Percentiles rank a stretch among this genome's conserved stretches.
phyloP scores from a whole-genome alignment of 2,113 vertebrate genomes.

The Sorex fumeus region DNA sequence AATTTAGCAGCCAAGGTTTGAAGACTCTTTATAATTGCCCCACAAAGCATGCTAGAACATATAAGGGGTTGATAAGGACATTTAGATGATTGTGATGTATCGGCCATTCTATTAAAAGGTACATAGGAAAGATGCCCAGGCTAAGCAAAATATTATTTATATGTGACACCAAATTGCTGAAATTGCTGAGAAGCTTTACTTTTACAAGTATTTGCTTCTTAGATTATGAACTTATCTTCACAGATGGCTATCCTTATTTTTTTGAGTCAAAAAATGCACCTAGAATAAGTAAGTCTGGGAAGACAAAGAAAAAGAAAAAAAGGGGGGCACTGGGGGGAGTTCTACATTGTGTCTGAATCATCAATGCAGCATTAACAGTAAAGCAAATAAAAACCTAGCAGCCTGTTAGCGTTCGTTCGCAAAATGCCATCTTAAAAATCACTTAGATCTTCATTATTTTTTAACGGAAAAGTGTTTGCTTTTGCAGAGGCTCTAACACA shows the following conservation, averaged over 20 bases:
- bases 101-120: constrained; percentile 49
- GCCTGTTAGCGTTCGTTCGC: constrained; percentile 64
- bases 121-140: constrained; percentile 29
- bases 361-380: constrained; percentile 75
- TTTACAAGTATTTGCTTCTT: constrained; percentile 45
- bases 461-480: constrained; percentile 76
- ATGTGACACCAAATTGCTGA: constrained; percentile 51
- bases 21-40: constrained; percentile 36
- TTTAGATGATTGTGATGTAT: constrained; percentile 60
- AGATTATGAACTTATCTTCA: constrained; percentile 56
- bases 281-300: constrained; percentile 29
- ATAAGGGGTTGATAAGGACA: constrained; percentile 45
- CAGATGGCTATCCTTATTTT: constrained; percentile 6
- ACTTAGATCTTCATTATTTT: constrained; percentile 82
- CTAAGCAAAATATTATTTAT: constrained; percentile 60
- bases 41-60: not conserved
- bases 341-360: not conserved
- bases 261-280: constrained; percentile 44
- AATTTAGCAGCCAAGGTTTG: constrained; percentile 53
- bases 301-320: constrained; percentile 71
- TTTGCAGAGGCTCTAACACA: constrained; percentile 76
- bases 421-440: constrained; percentile 75
- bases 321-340: not conserved
- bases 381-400: constrained; percentile 71
- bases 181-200: constrained; percentile 20